These are phyloP conservation scores for Podargus strigoides DNA, from an alignment of 2,797 vertebrate genomes.

Conservation along the genomic window DNA sequence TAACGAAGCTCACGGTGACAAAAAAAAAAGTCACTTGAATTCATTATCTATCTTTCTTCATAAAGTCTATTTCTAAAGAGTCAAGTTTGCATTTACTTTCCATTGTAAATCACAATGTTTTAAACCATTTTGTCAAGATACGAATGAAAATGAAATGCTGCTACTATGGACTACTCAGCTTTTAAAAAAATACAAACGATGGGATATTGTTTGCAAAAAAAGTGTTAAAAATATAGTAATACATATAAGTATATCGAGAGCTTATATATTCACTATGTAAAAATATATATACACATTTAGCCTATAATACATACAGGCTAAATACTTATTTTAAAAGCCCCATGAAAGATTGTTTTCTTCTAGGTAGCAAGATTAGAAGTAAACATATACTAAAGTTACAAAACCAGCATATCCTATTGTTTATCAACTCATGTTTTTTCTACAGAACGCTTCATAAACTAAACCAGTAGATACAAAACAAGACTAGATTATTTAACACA, in stretches of 20 bases:
- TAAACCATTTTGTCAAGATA: not conserved
- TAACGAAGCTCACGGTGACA: not conserved
- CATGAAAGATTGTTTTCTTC: not conserved
- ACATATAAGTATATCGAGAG: not conserved
- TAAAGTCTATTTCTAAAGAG: not conserved
- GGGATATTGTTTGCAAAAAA: not conserved
- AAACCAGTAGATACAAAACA: not conserved
- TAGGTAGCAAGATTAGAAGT: not conserved
- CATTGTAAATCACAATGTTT: not conserved
- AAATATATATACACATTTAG: not conserved
- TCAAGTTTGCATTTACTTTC: not conserved
- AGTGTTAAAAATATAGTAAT: not conserved
- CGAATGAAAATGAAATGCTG: not conserved
- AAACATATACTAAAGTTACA: not conserved
- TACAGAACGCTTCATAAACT: not conserved
- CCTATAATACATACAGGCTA: not conserved
- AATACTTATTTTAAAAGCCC: not conserved
- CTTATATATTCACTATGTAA: not conserved
- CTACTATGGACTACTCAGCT: not conserved
- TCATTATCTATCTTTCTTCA: not conserved
- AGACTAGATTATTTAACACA: not conserved
- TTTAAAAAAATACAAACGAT: not conserved
- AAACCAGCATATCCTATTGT: not conserved
- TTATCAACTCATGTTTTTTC: not conserved
- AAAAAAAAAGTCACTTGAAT: not conserved